These are phyloP conservation scores for Meleagris gallopavo DNA, from an alignment of 2,113 vertebrate species.

Conservation along the genomic window DNA sequence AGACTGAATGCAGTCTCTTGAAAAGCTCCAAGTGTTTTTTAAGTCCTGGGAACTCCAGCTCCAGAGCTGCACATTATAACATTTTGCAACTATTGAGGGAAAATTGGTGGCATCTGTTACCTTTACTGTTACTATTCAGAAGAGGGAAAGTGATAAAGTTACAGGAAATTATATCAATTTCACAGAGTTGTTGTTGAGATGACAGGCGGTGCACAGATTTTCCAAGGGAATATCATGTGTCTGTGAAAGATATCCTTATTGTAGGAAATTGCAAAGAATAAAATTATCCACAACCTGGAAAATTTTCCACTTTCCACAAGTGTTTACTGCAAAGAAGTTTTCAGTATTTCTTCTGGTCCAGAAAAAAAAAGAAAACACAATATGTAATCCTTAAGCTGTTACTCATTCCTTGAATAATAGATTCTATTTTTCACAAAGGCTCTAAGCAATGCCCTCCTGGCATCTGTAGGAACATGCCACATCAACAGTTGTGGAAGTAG, in stretches of 20 bases:
- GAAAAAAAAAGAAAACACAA: background rate
- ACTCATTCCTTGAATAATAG: constrained; percentile 38
- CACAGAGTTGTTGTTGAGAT: background rate
- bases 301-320: background rate
- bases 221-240: background rate
- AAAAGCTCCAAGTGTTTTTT: background rate
- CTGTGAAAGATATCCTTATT: background rate
- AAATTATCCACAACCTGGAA: background rate
- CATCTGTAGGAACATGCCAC: background rate
- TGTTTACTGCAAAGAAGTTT: background rate
- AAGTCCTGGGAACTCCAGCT: background rate
- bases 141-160: background rate
- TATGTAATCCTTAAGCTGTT: constrained; percentile 3
- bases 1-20: background rate
- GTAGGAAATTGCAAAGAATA: background rate
- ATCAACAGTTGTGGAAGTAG: background rate
- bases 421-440: constrained; percentile 15
- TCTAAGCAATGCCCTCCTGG: background rate
- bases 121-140: background rate
- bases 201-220: background rate
- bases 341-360: background rate
- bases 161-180: constrained; percentile 17
- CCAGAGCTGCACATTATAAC: background rate
- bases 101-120: constrained; percentile 14
- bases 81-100: background rate